Conservation (phyloP, 2,888 invertebrate genomes). For the Plebejus melissa region DNA sequence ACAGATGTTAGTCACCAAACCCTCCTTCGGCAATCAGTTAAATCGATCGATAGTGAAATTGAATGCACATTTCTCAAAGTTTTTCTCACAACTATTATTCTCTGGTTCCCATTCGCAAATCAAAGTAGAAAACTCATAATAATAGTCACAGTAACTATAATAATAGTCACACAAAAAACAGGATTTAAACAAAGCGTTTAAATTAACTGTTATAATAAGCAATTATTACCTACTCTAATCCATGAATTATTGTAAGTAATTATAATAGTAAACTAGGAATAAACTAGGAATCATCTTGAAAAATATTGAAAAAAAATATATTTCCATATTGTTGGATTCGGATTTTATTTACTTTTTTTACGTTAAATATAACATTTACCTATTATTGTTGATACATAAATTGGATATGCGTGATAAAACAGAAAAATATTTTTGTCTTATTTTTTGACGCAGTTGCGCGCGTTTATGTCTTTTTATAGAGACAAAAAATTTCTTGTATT, state of each 20-base stretch:
- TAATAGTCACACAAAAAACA: conserved; percentile 40
- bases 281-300: too few species aligned
- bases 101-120: conserved; percentile 56
- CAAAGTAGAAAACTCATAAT: conserved; percentile 67
- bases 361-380: too few species aligned
- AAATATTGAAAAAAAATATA: too few species aligned
- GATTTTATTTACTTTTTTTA: too few species aligned
- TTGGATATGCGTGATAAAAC: background rate
- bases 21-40: conserved; percentile 8
- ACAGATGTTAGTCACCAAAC: background rate
- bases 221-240: too few species aligned
- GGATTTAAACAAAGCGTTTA: too few species aligned
- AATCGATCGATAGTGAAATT: conserved; percentile 26
- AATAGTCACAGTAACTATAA: conserved; percentile 44
- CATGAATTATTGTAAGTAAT: too few species aligned
- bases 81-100: conserved; percentile 53
- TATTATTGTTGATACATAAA: too few species aligned
- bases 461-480: background rate
- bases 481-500: background rate
- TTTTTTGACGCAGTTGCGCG: background rate
- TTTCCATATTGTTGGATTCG: too few species aligned
- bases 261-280: too few species aligned
- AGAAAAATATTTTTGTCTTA: background rate
- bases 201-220: background rate
- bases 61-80: conserved; percentile 34